Percentiles rank a stretch among this genome's conserved stretches.
Conservation (phyloP, 2,888 invertebrate genomes). For the Crossocerus cetratus region DNA sequence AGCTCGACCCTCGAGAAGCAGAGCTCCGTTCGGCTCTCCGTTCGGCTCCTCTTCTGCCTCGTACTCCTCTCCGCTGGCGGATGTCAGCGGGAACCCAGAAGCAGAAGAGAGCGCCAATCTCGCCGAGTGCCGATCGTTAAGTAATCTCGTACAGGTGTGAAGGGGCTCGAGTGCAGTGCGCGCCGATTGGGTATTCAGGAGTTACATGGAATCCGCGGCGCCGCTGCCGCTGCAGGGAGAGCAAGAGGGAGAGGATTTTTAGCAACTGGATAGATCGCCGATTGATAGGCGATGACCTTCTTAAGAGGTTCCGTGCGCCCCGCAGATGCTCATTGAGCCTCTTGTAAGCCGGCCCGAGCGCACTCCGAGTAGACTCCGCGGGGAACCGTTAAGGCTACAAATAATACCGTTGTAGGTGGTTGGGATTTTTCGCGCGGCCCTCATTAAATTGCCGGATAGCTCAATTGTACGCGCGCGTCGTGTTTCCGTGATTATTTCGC, state of each 20-base stretch:
- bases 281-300: neutral
- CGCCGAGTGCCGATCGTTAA: neutral
- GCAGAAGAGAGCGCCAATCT: neutral
- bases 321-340: neutral
- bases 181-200: no score
- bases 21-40: no score
- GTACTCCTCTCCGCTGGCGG: neutral
- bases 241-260: neutral
- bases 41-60: neutral
- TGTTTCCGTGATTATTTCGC: neutral
- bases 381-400: conserved; percentile 2
- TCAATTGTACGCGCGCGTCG: neutral
- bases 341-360: neutral
- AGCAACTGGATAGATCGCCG: neutral
- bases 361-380: neutral
- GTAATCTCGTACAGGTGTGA: conserved; percentile 35
- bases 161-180: neutral
- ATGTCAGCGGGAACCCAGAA: neutral
- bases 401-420: conserved; percentile 5
- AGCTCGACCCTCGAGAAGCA: no score
- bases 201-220: neutral
- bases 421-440: neutral
- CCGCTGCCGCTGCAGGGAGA: no score
- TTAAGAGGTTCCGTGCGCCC: neutral
- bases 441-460: neutral